Evolutionary conservation across 2,797 vertebrate species (phyloP).

Genomic region (Microchirus variegatus): DNA sequence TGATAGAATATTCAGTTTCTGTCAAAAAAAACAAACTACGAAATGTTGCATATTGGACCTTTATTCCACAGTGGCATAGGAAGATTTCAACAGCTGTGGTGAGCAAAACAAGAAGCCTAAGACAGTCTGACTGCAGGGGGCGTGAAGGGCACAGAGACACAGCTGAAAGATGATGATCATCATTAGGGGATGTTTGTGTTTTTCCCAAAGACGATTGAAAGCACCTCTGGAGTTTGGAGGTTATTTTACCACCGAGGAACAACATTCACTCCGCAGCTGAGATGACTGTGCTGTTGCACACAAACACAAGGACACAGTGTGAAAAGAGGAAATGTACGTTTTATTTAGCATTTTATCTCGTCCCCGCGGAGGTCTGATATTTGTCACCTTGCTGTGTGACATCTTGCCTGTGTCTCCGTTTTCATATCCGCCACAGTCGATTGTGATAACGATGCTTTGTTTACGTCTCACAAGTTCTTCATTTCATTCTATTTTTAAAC

Average conservation of each 20-base stretch:
- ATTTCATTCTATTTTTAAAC: constrained; percentile 14
- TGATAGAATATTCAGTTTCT: too few species aligned
- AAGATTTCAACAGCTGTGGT: too few species aligned
- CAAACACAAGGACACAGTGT: not conserved
- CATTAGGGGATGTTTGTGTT: not conserved
- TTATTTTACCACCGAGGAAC: not conserved
- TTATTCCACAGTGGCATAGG: too few species aligned
- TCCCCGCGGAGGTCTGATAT: not conserved
- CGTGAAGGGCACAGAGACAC: not conserved
- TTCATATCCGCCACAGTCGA: not conserved
- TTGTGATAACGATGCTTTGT: not conserved
- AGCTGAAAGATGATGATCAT: not conserved
- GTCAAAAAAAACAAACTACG: too few species aligned
- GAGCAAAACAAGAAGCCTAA: too few species aligned
- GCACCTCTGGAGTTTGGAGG: not conserved
- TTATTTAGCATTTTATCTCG: constrained; percentile 6
- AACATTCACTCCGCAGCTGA: not conserved
- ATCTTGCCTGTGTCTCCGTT: constrained; percentile 13
- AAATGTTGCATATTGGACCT: too few species aligned
- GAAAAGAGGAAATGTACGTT: not conserved
- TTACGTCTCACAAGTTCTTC: constrained; percentile 9
- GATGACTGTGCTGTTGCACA: not conserved
- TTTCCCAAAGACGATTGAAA: not conserved
- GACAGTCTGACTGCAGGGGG: not conserved
- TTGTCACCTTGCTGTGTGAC: not conserved